Evolutionary conservation across 2,797 vertebrate genomes (phyloP).

Genomic region (Hylomyscus alleni): DNA sequence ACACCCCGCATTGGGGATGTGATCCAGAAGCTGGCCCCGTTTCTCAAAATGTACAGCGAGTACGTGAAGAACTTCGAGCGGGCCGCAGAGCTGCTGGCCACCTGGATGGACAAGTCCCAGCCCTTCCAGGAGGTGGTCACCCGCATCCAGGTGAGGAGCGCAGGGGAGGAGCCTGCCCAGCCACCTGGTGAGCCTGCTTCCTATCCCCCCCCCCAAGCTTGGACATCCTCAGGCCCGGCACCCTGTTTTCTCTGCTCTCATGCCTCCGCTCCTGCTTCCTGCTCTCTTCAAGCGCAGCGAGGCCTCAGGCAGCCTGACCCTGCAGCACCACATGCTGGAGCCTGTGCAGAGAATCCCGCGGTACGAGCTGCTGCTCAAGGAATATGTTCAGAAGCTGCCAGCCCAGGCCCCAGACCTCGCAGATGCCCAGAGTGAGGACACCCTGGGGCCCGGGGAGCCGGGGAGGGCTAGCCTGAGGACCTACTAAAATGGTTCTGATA

Average conservation of each 20-base stretch:
- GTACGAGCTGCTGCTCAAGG: slow-evolving; percentile 94
- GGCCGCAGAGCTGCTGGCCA: slow-evolving; percentile 92
- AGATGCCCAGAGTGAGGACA: slow-evolving; percentile 89
- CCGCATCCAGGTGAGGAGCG: slow-evolving; percentile 91
- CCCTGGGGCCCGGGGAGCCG: not conserved
- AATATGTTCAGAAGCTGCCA: slow-evolving; percentile 92
- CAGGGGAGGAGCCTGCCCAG: not conserved
- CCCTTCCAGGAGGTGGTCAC: slow-evolving; percentile 92
- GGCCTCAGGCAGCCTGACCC: slow-evolving; percentile 89
- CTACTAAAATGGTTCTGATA: not conserved
- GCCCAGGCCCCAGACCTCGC: slow-evolving; percentile 88
- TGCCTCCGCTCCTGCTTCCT: accelerated
- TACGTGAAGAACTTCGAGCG: slow-evolving; percentile 94
- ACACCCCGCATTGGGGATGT: slow-evolving; percentile 92
- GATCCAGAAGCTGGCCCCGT: slow-evolving; percentile 93
- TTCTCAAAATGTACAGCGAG: slow-evolving; percentile 95
- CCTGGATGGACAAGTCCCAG: slow-evolving; percentile 92
- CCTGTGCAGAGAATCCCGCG: slow-evolving; percentile 94
- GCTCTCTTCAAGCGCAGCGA: slow-evolving; percentile 89
- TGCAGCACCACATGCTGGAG: slow-evolving; percentile 91
- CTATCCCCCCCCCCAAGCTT: not conserved
- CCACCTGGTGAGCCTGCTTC: not conserved
- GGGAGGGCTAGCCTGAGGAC: not conserved
- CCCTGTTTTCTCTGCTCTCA: not conserved
- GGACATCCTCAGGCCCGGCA: not conserved